Evolutionary conservation across 2,797 vertebrate genomes (phyloP), one percentile per base, ranked within the genome.

Genomic region (Sebastes kiyomatsui): DNA sequence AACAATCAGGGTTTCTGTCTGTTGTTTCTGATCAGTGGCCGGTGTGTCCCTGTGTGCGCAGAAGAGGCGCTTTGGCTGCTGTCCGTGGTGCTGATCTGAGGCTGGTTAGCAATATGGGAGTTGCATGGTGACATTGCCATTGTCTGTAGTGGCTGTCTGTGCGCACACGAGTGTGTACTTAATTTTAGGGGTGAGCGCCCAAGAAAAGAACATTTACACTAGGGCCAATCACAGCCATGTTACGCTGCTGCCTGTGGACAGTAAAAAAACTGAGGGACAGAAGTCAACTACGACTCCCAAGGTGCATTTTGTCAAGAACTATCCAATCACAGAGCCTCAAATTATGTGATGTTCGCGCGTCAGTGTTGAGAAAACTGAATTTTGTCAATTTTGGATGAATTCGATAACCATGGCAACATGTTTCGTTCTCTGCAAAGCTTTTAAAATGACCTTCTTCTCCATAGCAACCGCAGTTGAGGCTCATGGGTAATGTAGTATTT

Each of bases 121-220:
- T n/a, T 52, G 20, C 0, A 52, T 52, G 49, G 20, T 52, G 49
- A 52, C 49, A 52, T 52, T 20, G 6, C 4, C 7, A n/a, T 52
- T 5, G 49, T 52, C 49, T 52, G 49, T n/a, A 46, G 42, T 18
- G 6, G 16, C 0, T 46, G 42, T 46, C 38, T 42, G 42, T 46
- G 42, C 0, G 3, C 14, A 46, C 42, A 46, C 0, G 7, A 46
- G 16, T 0, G 16, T 18, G 16, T 42, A 0, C 14, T 42, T 42
- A 1, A 42, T 42, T 42, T 42, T 42, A 3, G 14, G 38, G 14
- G 14, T 42, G 38, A 42, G 38, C 6, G 16, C 7, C 42, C 42
- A 46, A 18, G 42, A 7, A 7, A 46, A 46, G 14, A 46, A 18
- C 16, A 7, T 46, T 46, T 42, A 42, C 38, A 42, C 14, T 0